phyloP scores from a whole-genome alignment of 2,888 invertebrate species.

The Branchipolynoe longqiensis region DNA sequence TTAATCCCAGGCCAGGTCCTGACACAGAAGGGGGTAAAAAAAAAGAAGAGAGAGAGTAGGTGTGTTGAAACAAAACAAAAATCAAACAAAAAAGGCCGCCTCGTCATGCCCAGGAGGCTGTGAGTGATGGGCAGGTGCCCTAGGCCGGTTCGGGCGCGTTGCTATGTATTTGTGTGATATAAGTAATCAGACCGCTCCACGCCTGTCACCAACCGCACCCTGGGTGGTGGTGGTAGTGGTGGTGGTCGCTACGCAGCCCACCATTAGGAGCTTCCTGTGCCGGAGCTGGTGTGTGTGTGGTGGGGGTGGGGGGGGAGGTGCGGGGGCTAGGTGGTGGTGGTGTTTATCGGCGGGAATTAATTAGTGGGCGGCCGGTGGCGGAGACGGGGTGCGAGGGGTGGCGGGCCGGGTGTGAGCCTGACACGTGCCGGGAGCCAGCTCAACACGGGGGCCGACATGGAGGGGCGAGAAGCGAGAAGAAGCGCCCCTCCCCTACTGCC shows the following conservation, averaged over 20 bases:
- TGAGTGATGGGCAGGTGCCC: neutral
- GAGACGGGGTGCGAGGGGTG: neutral
- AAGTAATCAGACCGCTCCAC: neutral
- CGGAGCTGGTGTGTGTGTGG: neutral
- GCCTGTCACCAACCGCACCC: constrained; percentile 28
- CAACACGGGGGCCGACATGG: constrained; percentile 7
- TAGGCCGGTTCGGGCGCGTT: too few relatives aligned
- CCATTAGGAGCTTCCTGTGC: too few relatives aligned
- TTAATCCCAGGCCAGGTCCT: neutral
- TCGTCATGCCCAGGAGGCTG: neutral
- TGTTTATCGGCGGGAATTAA: constrained; percentile 22
- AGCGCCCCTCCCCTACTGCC: neutral
- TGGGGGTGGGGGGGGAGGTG: neutral
- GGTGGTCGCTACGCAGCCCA: too few relatives aligned
- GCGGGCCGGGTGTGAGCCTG: neutral
- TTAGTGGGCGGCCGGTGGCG: constrained; percentile 1
- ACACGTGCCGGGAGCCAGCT: neutral
- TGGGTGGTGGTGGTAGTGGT: neutral
- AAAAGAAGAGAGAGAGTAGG: neutral
- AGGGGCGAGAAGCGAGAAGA: constrained; percentile 7
- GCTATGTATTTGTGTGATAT: neutral
- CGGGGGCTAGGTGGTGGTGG: neutral
- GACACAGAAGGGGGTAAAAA: neutral
- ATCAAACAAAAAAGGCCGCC: too few relatives aligned
- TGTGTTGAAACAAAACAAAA: too few relatives aligned